phyloP scores from a whole-genome alignment of 2,113 vertebrate species.

The Melanocharis versteri region DNA sequence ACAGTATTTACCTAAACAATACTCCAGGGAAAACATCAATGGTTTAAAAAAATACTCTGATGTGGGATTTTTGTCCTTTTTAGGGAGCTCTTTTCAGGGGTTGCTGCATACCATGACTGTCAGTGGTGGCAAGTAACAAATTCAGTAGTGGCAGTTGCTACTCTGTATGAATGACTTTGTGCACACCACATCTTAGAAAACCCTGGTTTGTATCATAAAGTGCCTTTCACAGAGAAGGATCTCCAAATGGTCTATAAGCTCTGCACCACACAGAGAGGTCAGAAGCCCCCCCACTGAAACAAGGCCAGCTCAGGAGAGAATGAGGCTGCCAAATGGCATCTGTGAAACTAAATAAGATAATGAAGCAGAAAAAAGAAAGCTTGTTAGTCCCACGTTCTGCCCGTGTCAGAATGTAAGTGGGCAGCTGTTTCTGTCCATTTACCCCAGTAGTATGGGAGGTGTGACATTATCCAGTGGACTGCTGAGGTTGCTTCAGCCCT shows the following conservation, averaged over 20 bases:
- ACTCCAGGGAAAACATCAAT: background rate
- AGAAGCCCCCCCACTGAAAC: background rate
- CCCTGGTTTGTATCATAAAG: background rate
- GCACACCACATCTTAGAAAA: background rate
- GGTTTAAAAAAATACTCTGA: background rate
- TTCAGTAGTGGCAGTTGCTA: background rate
- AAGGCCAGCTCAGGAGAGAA: background rate
- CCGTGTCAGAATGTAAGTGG: background rate
- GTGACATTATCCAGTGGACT: background rate
- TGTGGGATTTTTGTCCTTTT: background rate
- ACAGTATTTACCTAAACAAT: background rate
- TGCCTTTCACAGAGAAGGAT: background rate
- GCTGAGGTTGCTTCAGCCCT: background rate
- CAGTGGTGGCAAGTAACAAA: background rate
- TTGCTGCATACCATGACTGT: background rate
- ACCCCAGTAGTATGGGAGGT: background rate
- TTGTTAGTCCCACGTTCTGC: background rate
- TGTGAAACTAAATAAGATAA: background rate
- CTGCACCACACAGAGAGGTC: background rate
- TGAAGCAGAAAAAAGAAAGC: background rate
- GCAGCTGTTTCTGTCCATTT: background rate
- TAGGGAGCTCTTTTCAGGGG: background rate
- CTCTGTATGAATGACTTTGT: background rate
- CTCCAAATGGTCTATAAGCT: background rate
- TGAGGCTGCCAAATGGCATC: background rate